Base-by-base conservation (phyloP, 2,888 invertebrate species). In the Corbicula japonica region DNA sequence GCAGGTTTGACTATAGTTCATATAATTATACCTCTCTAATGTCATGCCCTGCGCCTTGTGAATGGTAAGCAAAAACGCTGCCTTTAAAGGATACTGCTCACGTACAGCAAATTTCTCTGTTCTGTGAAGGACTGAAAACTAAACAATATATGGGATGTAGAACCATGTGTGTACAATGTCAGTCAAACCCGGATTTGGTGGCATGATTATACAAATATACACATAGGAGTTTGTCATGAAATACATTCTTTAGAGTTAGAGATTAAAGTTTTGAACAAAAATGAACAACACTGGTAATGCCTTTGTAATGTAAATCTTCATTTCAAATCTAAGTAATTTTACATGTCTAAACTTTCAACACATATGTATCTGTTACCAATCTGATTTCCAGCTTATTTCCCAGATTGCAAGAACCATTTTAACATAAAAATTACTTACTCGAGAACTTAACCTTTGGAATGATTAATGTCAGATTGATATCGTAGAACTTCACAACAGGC, bases 41-140 rank as follows among this genome's bases (percentile, higher is more conserved):
- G 77, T 77, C 77, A 77, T 66, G 12, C 77, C 77, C 56, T 77
- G 73, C 18, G 78, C 73, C 54, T 73, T 74, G 38, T 78, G 78
- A 23, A 74, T 78, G 1, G 69, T 70, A 12, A 78, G 32, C 4
- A 50, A 65, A 70, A 62, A 74, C 12, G 69, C 73, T 26, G 52
- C 50, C 41, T 48, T 62, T 15, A 78, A 26, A 41, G 74, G 70
- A 38, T 48, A 62, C 28, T 78, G 73, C 18, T 73, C 62, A 34
- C 77, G 30, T n/a, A 35, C 30, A 38, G 77, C 77, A 58, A n/a
- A 77, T 61, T 10, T 66, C 46, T 1, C 15, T 58, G n/a, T 63
- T 63, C 48, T 44, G 23, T 18, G 26, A 5, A 23, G 77, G 73
- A 77, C 35, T 38, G 41, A 77, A 77, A 46, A 77, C 73, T 77